Evolutionary conservation across 2,113 vertebrate species (phyloP).

Genomic region (Paradisaea rubra): DNA sequence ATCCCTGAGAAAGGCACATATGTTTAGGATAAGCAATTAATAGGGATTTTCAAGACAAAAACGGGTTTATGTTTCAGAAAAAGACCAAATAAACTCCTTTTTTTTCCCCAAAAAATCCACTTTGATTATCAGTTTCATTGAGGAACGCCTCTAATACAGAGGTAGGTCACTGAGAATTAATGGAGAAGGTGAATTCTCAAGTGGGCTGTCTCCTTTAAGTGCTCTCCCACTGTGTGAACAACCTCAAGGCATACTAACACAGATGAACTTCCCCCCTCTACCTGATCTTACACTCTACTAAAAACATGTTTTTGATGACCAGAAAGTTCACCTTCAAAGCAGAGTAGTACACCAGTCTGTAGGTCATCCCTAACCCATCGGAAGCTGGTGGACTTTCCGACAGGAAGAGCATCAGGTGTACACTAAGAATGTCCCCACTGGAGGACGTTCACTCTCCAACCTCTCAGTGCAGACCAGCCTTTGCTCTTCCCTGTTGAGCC

Average conservation of each 20-base stretch:
- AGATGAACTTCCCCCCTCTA: neutral
- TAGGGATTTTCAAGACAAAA: neutral
- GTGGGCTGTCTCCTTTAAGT: neutral
- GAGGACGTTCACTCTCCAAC: neutral
- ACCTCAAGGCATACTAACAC: neutral
- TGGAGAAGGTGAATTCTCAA: neutral
- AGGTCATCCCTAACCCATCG: neutral
- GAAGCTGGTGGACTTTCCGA: neutral
- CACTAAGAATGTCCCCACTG: neutral
- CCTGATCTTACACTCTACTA: neutral
- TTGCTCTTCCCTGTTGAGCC: neutral
- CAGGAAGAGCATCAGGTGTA: neutral
- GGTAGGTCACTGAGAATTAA: neutral
- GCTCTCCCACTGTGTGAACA: neutral
- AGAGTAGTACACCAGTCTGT: neutral
- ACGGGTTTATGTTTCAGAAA: neutral
- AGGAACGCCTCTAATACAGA: neutral
- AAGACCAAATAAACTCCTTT: neutral
- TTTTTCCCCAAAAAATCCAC: rapidly evolving
- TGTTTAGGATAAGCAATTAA: neutral
- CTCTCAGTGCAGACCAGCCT: neutral
- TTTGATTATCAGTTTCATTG: neutral
- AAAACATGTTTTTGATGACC: neutral
- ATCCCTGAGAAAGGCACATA: neutral
- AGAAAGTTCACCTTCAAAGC: neutral